Base-by-base conservation (phyloP, 1,140 invertebrate species). In the Pseudobourletiella spinata region DNA sequence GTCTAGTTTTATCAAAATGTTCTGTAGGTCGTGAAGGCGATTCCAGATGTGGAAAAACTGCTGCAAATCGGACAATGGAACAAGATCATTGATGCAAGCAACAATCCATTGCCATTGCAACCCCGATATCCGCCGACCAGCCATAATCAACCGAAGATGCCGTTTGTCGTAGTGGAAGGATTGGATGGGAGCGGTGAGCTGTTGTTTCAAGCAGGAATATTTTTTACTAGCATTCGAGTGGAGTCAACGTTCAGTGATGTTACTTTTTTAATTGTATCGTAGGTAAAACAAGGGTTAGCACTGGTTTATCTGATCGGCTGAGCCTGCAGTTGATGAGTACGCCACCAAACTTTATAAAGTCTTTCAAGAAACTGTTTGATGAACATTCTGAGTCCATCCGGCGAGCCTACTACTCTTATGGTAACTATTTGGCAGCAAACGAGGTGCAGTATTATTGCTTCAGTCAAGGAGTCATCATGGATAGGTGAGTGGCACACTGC, bases 211-310 rank as follows among this genome's bases (percentile, higher is more conserved):
- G n/a, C n/a, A n/a, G n/a, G n/a, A n/a, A n/a, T n/a, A 26, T 18
- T 35, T 20, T 50, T 18, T 52, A 15, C 16, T 28, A 26, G 20
- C 26, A 58, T 43, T 29, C 16, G 25, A 24, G 24, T 26, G 4
- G 29, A 3, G n/a, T n/a, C n/a, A n/a, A n/a, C n/a, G n/a, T n/a
- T n/a, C n/a, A n/a, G n/a, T n/a, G n/a, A n/a, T n/a, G n/a, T n/a
- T n/a, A n/a, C n/a, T n/a, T n/a, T n/a, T n/a, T n/a, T n/a, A n/a
- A n/a, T n/a, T n/a, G n/a, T n/a, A n/a, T 50, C 32, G 22, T 26
- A 70, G 68, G 68, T 1, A 70, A 70, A 55, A 65, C 63, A n/a
- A 63, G 59, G 42, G 68, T 70, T 25, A 65, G 62, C 30, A 60
- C 32, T n/a, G 63, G 59, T 14, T 51, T 70, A 15, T 55, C 57